These are phyloP conservation scores for Cryptus armator DNA, from an alignment of 2,888 invertebrate genomes.

Conservation along the genomic window DNA sequence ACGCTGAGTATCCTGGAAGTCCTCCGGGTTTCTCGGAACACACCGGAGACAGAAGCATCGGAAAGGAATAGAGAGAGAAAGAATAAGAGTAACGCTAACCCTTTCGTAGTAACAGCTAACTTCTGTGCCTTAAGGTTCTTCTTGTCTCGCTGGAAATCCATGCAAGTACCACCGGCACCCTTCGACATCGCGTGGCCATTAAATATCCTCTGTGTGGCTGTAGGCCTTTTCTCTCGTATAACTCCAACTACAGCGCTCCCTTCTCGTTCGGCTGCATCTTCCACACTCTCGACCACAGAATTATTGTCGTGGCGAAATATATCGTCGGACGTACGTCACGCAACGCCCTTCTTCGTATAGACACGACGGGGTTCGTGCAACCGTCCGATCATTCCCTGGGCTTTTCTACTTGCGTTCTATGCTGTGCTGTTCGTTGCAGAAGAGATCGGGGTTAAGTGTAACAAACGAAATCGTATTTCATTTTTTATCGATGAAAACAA, in stretches of 20 bases:
- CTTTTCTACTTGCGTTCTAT: not conserved
- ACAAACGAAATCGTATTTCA: not conserved
- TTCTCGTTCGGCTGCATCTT: not conserved
- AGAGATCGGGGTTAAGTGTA: not conserved
- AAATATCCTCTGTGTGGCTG: constrained; percentile 22
- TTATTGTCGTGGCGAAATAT: constrained; percentile 49
- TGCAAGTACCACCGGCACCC: constrained; percentile 42
- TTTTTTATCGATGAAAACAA: not conserved
- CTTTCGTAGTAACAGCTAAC: constrained; percentile 30
- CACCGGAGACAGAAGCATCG: constrained; percentile 38
- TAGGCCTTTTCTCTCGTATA: constrained; percentile 2
- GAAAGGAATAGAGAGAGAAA: constrained; percentile 59
- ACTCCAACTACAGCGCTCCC: not conserved
- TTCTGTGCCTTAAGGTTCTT: constrained; percentile 39
- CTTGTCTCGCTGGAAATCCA: constrained; percentile 50
- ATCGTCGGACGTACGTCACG: constrained; percentile 61
- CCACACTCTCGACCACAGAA: constrained; percentile 24
- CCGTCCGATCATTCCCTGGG: constrained; percentile 34
- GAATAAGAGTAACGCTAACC: constrained; percentile 42
- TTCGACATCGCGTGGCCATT: constrained; percentile 58
- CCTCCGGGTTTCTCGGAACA: constrained; percentile 58
- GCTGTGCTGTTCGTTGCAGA: not conserved
- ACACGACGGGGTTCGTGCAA: constrained; percentile 47
- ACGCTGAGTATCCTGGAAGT: constrained; percentile 67
- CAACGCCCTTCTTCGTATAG: constrained; percentile 52